Conservation (phyloP, 2,797 vertebrate species). For the Tamandua tetradactyla region DNA sequence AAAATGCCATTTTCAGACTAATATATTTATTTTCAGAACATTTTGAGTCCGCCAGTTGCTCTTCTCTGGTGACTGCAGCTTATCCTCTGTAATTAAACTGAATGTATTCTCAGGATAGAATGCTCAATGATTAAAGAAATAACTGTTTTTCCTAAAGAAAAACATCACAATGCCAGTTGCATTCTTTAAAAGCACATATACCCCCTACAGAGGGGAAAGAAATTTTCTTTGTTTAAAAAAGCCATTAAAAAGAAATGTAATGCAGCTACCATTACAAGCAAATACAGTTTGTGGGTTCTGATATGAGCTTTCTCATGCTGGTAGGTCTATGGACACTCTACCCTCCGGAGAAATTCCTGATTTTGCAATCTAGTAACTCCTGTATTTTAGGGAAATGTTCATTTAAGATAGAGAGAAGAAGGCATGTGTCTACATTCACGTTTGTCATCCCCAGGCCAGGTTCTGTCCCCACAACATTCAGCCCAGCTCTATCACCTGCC, state of each 20-base stretch:
- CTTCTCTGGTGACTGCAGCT: neutral
- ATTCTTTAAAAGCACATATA: slow-evolving; percentile 21
- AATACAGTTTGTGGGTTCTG: neutral
- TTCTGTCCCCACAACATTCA: neutral
- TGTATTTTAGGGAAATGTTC: neutral
- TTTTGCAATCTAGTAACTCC: neutral
- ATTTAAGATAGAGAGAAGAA: neutral
- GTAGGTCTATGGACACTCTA: neutral
- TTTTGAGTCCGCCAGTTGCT: slow-evolving; percentile 36
- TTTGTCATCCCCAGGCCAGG: neutral
- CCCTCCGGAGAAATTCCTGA: neutral
- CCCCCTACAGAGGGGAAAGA: neutral
- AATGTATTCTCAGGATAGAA: slow-evolving; percentile 28
- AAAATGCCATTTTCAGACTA: slow-evolving; percentile 73
- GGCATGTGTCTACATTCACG: neutral
- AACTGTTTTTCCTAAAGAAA: slow-evolving; percentile 48
- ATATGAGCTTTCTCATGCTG: neutral
- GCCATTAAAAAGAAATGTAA: slow-evolving; percentile 21
- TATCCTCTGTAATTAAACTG: slow-evolving; percentile 21
- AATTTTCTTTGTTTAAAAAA: slow-evolving; percentile 52
- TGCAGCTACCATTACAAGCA: slow-evolving; percentile 19
- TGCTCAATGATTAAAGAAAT: slow-evolving; percentile 42
- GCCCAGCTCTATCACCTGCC: neutral
- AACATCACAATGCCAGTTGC: slow-evolving; percentile 5
- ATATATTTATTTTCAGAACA: slow-evolving; percentile 70